Evolutionary conservation across 2,113 vertebrate genomes (phyloP).

Genomic region (Panthera uncia): DNA sequence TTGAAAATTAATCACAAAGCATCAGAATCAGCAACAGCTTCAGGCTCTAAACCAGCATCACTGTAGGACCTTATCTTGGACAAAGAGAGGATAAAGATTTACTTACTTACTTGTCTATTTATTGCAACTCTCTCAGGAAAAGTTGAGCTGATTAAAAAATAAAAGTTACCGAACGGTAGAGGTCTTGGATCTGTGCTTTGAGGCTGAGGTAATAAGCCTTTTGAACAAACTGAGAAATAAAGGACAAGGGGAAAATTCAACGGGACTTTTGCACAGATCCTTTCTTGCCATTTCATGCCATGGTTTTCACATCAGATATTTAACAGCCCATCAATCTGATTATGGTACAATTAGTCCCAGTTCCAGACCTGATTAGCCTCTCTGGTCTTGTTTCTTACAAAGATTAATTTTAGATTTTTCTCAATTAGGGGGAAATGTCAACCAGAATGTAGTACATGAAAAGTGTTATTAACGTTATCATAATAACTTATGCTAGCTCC

Average conservation of each 20-base stretch:
- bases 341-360: conserved; percentile 63
- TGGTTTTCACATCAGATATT: conserved; percentile 68
- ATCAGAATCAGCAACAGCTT: not conserved
- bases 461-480: conserved; percentile 56
- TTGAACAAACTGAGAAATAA: conserved; percentile 40
- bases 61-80: not conserved
- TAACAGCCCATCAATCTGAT: conserved; percentile 65
- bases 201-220: conserved; percentile 45
- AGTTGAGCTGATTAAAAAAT: conserved; percentile 36
- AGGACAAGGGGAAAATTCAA: conserved; percentile 53
- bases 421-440: conserved; percentile 72
- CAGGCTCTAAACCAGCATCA: not conserved
- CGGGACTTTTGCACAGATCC: conserved; percentile 15
- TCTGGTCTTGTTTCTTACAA: conserved; percentile 55
- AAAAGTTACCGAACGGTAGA: conserved; percentile 50
- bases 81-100: not conserved
- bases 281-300: conserved; percentile 44
- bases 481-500: conserved; percentile 24
- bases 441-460: conserved; percentile 68
- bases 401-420: conserved; percentile 70
- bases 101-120: not conserved
- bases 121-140: conserved; percentile 19
- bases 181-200: conserved; percentile 49
- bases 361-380: conserved; percentile 69
- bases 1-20: not conserved